Evolutionary conservation across 2,113 vertebrate genomes (phyloP), one percentile per base, ranked within the genome.

Genomic region (Crotalus viridis): DNA sequence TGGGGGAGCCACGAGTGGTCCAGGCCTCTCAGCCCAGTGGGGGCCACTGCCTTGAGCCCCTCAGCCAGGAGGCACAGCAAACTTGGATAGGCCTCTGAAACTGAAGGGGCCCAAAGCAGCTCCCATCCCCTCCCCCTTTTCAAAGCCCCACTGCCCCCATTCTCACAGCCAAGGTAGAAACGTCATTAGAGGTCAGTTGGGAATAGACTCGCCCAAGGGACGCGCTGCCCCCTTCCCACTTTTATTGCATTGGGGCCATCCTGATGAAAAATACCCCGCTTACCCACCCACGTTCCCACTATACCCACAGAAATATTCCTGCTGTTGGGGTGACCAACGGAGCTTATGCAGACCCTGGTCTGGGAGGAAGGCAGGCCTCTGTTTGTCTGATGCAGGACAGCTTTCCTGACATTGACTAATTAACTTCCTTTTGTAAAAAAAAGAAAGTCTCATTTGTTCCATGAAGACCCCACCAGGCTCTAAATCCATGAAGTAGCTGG

Each of bases 201-300:
- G 28, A 69, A 4, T n/a, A 39, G 69, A 39, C 21, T 81, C n/a
- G 39, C 17, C 33, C 33, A 81, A 21, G 15, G 33, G 69, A 21
- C 6, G 21, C 17, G 0, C 7, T 9, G 4, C 1, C 59, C 26
- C n/a, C 6, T 1, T 6, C 6, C 0, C 13, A 17, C 64, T n/a
- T 19, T 81, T 39, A 9, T 39, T 43, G 17, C 33, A 81, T 17
- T 8, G n/a, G 5, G n/a, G n/a, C 69, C 69, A 39, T 15, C 69
- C 6, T 1, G 6, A 81, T 43, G 7, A 81, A 81, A 21, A 81
- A 19, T 3, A 3, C 17, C 6, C 17, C 2, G 15, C 33, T 81
- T 33, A 19, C 2, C 33, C 2, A 39, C 17, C 69, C n/a, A 39
- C 5, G 3, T 21, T 21, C 33, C 33, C 17, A 33, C 33, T 81